Evolutionary conservation across 2,797 vertebrate genomes (phyloP), one percentile per base, ranked within the genome.

Genomic region (Darevskia nairensis): DNA sequence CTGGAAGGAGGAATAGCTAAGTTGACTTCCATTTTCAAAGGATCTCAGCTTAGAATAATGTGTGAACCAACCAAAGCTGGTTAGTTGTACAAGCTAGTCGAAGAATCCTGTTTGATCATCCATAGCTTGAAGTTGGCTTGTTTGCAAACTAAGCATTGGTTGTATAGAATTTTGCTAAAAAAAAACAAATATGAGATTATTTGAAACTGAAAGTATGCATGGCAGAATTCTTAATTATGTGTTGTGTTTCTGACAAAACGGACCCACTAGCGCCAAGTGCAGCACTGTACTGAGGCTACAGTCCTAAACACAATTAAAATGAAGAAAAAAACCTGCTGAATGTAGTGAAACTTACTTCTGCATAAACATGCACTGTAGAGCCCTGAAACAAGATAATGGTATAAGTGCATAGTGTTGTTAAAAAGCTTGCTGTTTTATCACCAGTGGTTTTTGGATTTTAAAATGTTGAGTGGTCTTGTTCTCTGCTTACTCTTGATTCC

Each of bases 401-500:
- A 72, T 27, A 19, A 78, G 3, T 86, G 7, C 50, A 27, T 75
- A n/a, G 8, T 15, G 50, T 75, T 82, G 41, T 66, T 32, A 4
- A 21, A 80, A 46, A 5, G 8, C 8, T 55, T 39, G 17, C 23
- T 27, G 27, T 46, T 39, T 88, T 84, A 27, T 50, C 19, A 68
- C n/a, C 13, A 27, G 4, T 79, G n/a, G 8, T 25, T 46, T 46
- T 80, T 85, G 15, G 19, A 29, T 80, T 85, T 85, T 27, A 68
- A 80, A 85, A 1, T 81, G n/a, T 8, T 75, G 69, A 74, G 25
- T 59, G 3, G 6, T 66, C 59, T 79, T 89, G 29, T 84, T 87
- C 61, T 90, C 9, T 72, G 69, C 50, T 96, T 41, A 95, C 29
- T 17, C 84, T 68, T 5, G 50, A 5, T 93, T 90, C 46, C 27